Evolutionary conservation across 2,888 invertebrate species (phyloP).

Genomic region (Acrobeloides nanus): DNA sequence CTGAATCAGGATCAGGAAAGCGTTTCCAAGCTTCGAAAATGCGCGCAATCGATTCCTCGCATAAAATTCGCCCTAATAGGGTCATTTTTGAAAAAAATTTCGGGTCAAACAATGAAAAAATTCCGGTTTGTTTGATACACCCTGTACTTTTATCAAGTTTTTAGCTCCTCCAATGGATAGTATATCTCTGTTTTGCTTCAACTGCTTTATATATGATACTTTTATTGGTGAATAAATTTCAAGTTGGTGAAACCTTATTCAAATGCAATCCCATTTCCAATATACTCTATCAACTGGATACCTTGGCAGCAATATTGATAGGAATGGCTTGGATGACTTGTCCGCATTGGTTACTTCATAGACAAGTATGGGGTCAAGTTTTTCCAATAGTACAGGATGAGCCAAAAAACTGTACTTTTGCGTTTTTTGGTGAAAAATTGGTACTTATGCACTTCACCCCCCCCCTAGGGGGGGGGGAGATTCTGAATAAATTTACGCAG

Average conservation of each 20-base stretch:
- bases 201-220: conserved; percentile 25
- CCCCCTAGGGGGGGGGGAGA: too few species aligned
- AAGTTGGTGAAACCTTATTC: conserved; percentile 26
- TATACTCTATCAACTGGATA: conserved; percentile 47
- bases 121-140: not conserved
- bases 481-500: too few species aligned
- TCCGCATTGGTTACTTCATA: conserved; percentile 48
- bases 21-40: too few species aligned
- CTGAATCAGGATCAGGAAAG: too few species aligned
- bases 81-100: too few species aligned
- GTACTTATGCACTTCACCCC: too few species aligned
- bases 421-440: too few species aligned
- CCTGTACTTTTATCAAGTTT: conserved; percentile 1
- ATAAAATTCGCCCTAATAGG: too few species aligned
- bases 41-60: too few species aligned
- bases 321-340: conserved; percentile 46
- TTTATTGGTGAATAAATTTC: conserved; percentile 34
- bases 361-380: conserved; percentile 28
- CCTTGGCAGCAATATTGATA: conserved; percentile 47
- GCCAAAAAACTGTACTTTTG: too few species aligned
- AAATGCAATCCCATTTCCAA: conserved; percentile 33
- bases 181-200: conserved; percentile 26
- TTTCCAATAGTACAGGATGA: too few species aligned
- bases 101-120: too few species aligned
- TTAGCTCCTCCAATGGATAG: conserved; percentile 26